Conservation (phyloP, 1,140 invertebrate species). For the Ganaspis sp. region DNA sequence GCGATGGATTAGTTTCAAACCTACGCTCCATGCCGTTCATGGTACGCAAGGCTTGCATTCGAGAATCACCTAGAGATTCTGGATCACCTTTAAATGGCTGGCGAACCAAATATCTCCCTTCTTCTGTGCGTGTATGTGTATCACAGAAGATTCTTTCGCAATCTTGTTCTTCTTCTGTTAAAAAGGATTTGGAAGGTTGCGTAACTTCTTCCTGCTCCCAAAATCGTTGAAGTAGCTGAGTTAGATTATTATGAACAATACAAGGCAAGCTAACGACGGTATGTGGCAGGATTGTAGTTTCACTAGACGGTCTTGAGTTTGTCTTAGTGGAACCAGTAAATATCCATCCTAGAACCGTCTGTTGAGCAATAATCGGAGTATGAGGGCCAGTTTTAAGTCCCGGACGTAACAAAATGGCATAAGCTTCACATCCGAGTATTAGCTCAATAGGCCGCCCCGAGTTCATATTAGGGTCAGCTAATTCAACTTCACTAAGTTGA, state of each 20-base stretch:
- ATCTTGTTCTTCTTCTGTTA: neutral
- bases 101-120: slow-evolving; percentile 13
- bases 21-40: neutral
- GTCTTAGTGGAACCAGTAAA: slow-evolving; percentile 41
- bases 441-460: neutral
- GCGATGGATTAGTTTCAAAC: neutral
- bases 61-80: neutral
- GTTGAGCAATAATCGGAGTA: slow-evolving; percentile 46
- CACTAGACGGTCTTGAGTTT: neutral
- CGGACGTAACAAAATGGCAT: neutral
- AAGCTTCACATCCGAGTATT: neutral
- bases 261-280: neutral
- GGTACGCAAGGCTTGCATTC: neutral
- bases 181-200: neutral
- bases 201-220: neutral
- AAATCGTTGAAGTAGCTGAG: neutral
- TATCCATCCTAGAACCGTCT: slow-evolving; percentile 57
- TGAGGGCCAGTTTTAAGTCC: slow-evolving; percentile 21
- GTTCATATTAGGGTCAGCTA: neutral
- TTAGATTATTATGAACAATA: neutral
- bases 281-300: neutral
- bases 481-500: neutral
- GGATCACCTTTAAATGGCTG: neutral
- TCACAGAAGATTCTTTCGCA: slow-evolving; percentile 1
- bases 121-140: neutral